These are phyloP conservation scores for Apodemus speciosus DNA, from an alignment of 2,113 vertebrate species.

Conservation along the genomic window DNA sequence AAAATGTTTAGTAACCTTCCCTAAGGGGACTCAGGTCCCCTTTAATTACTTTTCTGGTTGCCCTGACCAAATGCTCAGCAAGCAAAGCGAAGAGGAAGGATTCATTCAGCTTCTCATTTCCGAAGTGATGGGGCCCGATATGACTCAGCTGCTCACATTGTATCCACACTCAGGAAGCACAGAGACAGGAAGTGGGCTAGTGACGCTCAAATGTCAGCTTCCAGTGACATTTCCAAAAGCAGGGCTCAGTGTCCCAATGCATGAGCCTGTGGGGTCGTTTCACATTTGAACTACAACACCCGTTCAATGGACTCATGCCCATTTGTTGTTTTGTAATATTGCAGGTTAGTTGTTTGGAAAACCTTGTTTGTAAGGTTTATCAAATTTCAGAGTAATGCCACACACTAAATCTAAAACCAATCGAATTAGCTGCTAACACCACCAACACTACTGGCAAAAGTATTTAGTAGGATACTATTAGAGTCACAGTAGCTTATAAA, in stretches of 20 bases:
- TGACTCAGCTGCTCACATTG: background rate
- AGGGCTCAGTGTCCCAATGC: background rate
- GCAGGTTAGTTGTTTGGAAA: background rate
- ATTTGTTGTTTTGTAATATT: background rate
- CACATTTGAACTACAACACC: background rate
- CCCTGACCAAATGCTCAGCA: background rate
- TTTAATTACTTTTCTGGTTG: background rate
- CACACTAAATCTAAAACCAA: background rate
- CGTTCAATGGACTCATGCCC: background rate
- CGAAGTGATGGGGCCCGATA: background rate
- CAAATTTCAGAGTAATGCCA: constrained; percentile 16
- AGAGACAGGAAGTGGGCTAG: background rate
- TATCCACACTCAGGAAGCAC: background rate
- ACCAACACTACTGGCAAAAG: background rate
- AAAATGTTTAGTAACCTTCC: background rate
- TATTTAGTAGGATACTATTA: background rate
- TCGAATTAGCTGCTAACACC: background rate
- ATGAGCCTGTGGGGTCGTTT: background rate
- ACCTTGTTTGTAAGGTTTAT: background rate
- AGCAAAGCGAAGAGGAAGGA: background rate
- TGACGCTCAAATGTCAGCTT: background rate
- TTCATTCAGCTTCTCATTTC: background rate
- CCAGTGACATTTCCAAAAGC: background rate
- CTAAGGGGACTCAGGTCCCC: background rate
- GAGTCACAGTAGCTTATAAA: background rate